Conservation (phyloP, 2,888 invertebrate species). For the Ischnus inquisitorius region DNA sequence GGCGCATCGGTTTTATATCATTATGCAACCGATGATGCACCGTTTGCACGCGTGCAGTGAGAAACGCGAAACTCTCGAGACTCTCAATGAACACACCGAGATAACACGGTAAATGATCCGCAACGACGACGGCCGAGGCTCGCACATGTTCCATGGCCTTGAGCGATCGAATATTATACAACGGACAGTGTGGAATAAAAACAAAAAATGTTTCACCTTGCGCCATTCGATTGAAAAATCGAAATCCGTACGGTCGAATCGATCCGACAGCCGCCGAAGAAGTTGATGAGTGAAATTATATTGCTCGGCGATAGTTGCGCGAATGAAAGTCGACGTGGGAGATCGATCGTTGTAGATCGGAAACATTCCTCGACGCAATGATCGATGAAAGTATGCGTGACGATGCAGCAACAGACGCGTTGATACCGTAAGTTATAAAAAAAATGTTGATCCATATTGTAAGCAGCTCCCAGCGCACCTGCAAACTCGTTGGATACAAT, state of each 20-base stretch:
- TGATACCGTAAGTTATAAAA: background rate
- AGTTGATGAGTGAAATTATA: background rate
- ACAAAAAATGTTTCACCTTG: slow-evolving; percentile 24
- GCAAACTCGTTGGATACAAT: too few species aligned
- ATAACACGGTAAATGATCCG: slow-evolving; percentile 48
- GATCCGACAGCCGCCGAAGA: background rate
- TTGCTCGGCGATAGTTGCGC: background rate
- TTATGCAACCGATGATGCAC: slow-evolving; percentile 47
- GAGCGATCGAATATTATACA: slow-evolving; percentile 42
- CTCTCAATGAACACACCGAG: slow-evolving; percentile 20
- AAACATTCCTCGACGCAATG: background rate
- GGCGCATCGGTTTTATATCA: slow-evolving; percentile 34
- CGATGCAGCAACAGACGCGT: background rate
- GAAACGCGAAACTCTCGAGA: slow-evolving; percentile 18
- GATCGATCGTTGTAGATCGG: slow-evolving; percentile 7
- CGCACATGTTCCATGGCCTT: slow-evolving; percentile 40
- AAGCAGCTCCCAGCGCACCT: background rate
- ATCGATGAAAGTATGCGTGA: background rate
- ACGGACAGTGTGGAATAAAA: slow-evolving; percentile 13
- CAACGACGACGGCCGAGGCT: slow-evolving; percentile 27
- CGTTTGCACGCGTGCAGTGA: slow-evolving; percentile 4
- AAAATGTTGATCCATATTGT: background rate
- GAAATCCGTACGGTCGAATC: background rate
- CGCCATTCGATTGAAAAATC: slow-evolving; percentile 20
- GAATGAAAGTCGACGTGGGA: background rate